Evolutionary conservation across 1,140 invertebrate genomes (phyloP), one percentile per base, ranked within the genome.

Genomic region (Maniola jurtina): DNA sequence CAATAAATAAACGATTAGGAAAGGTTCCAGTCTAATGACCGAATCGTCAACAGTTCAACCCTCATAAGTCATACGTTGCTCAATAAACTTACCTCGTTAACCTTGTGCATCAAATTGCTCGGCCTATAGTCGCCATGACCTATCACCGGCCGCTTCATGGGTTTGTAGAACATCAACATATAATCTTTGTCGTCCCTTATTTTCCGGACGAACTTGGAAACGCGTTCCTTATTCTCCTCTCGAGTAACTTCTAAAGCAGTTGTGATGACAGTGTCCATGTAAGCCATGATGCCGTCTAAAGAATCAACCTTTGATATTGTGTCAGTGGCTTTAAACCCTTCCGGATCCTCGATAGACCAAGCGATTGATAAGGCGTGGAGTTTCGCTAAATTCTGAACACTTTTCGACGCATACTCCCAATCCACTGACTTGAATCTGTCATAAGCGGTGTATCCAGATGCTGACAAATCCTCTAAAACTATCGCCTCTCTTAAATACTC

Each of bases 351-450:
- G 8, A 66, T 38, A 11, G 68, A 62, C 25, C 64, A 75, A 0
- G 79, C 79, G 6, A 84, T 76, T 0, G 84, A 87, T 0, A 86
- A 50, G 0, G 84, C 80, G 65, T 89, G 86, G 8, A 86, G 64
- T 55, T 77, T 85, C 0, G 83, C 83, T 15, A 89, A 68, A 13
- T 77, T 66, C 16, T 67, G 66, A 0, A 87, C 45, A 15, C 79
- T 70, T 13, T 75, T 68, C 0, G 64, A 59, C 0, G 83, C 82
- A 16, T 84, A 80, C 3, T 79, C 65, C 83, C 83, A 85, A 35
- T 76, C 72, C 4, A 86, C 61, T 5, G 76, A 70, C 38, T 77
- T 68, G n/a, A 83, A 79, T 54, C 86, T 81, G 57, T 83, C 71
- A 42, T 75, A 79, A 0, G 62, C 47, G 38, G 64, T n/a, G 48